A percentile compares a stretch with the other conserved stretches of the same genome.
Evolutionary conservation across 1,140 invertebrate genomes (phyloP).

Genomic region (Teleogryllus occipitalis): DNA sequence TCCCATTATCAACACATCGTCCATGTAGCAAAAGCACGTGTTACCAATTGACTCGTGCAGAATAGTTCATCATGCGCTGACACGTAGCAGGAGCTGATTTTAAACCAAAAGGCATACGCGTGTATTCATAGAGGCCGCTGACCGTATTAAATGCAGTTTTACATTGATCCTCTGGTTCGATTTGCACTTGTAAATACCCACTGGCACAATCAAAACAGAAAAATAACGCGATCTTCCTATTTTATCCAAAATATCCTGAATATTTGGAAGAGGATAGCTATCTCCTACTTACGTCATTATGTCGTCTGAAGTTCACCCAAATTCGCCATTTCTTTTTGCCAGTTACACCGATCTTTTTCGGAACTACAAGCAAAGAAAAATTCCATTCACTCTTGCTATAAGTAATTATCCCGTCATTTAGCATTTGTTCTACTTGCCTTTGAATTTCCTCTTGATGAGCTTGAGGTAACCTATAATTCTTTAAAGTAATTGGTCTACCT

Average conservation of each 20-base stretch:
- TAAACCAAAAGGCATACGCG: no score
- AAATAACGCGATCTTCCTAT: conserved; percentile 11
- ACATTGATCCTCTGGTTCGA: conserved; percentile 20
- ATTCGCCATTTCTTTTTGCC: no score
- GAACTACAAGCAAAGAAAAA: no score
- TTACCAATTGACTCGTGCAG: conserved; percentile 32
- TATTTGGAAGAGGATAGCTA: conserved; percentile 36
- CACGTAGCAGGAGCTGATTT: conserved; percentile 32
- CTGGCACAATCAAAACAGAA: conserved; percentile 5
- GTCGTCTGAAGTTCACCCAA: conserved; percentile 34
- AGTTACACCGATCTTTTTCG: no score
- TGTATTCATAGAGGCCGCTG: conserved; percentile 30
- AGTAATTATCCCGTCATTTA: no score
- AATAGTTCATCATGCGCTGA: conserved; percentile 29
- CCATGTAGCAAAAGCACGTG: conserved; percentile 36
- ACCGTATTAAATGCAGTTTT: conserved; percentile 32
- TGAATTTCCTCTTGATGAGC: no score
- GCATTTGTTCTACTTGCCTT: no score
- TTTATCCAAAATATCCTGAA: conserved; percentile 31
- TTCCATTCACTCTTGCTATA: no score
- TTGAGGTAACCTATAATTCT: no score
- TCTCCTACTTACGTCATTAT: conserved; percentile 33
- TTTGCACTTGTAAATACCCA: conserved; percentile 25
- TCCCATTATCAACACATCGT: conserved; percentile 36
- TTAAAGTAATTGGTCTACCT: no score